phyloP scores from a whole-genome alignment of 1,140 invertebrate species.

The Chlorops oryzae region DNA sequence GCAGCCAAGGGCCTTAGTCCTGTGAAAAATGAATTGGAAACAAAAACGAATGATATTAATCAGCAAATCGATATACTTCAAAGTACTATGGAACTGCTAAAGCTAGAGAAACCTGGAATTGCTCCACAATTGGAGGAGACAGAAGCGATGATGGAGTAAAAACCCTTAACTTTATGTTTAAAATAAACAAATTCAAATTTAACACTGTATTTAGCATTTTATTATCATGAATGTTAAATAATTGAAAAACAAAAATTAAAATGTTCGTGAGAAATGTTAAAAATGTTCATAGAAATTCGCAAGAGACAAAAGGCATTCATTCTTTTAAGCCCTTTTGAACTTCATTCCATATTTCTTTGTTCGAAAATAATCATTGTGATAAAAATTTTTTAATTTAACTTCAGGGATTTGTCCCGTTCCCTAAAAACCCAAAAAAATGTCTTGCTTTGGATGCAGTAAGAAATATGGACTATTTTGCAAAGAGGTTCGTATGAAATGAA shows the following conservation, averaged over 20 bases:
- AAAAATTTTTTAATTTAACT: too few relatives aligned
- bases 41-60: slow-evolving; percentile 3
- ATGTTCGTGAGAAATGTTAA: background rate
- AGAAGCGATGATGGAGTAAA: slow-evolving; percentile 5
- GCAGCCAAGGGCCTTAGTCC: slow-evolving; percentile 6
- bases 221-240: background rate
- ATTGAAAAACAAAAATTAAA: background rate
- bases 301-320: background rate
- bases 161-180: background rate
- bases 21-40: background rate
- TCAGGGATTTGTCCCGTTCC: too few relatives aligned
- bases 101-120: slow-evolving; percentile 14
- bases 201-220: background rate
- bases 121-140: background rate
- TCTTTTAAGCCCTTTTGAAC: too few relatives aligned
- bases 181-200: background rate
- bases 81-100: slow-evolving; percentile 9
- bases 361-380: too few relatives aligned
- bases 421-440: too few relatives aligned
- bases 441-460: slow-evolving; percentile 49
- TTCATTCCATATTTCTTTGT: too few relatives aligned
- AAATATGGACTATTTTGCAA: slow-evolving; percentile 51
- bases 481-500: slow-evolving; percentile 36
- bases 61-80: slow-evolving; percentile 15
- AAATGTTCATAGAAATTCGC: background rate